Base-by-base conservation (phyloP, 1,140 invertebrate species). In the Archivesica marissinica region DNA sequence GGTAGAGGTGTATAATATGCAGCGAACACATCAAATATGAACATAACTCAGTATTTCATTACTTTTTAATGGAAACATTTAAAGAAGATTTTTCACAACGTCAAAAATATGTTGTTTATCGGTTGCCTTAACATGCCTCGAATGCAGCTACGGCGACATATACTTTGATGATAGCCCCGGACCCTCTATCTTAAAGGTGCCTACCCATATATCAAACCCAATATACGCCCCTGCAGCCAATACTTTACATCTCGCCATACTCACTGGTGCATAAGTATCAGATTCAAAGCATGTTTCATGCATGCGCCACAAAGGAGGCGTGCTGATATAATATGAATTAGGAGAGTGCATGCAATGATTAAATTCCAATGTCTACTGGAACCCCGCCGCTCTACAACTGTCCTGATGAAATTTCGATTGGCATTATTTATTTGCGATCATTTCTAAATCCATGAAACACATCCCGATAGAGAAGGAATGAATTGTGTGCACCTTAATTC, bases 331-430 rank as follows among this genome's bases (percentile, higher is more conserved):
- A 9, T 47, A 23, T 33, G 20, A 52, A 50, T 72, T 72, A 72
- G 30, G 28, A 28, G 23, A 17, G 2, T 50, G 41, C 28, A 30
- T 47, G 25, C 50, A 47, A 72, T 72, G n/a, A 72, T 72, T 72
- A 72, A 72, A 72, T 72, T 72, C 44, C 68, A 2, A 13, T 6
- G 41, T 47, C 39, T 72, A 17, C 17, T 11, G 41, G 68, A n/a
- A 6, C n/a, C 68, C 38, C 11, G 35, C 41, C 50, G 41, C n/a
- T 28, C 0, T 7, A 15, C 28, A 20, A 11, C 25, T 28, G 7
- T 50, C 35, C 25, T 33, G 68, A 72, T 47, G 68, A 50, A 47
- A 72, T 47, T 72, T 72, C 68, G 68, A 72, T 72, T 41, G 68
- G 44, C 68, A 50, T 23, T 44, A 28, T 50, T 47, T 47, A 38